Percentiles rank a stretch among this genome's conserved stretches.
phyloP scores from a whole-genome alignment of 2,888 invertebrate genomes.

The Gastrophysa polygoni region DNA sequence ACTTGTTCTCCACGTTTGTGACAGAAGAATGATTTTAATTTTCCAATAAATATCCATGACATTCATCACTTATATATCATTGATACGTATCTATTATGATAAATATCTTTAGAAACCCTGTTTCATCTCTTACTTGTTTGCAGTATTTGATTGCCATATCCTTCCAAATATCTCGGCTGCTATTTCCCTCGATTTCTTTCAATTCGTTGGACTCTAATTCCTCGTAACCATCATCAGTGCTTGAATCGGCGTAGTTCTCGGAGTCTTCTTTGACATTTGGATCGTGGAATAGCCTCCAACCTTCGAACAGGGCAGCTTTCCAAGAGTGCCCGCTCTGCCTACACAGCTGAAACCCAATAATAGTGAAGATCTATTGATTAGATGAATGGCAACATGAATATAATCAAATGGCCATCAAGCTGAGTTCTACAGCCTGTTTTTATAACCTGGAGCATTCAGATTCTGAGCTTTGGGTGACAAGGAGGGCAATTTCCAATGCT shows the following conservation, averaged over 20 bases:
- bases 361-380: no score
- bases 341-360: conserved; percentile 70
- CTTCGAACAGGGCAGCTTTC: conserved; percentile 89
- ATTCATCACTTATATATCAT: no score
- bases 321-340: conserved; percentile 88
- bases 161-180: conserved; percentile 80
- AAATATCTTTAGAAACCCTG: neutral
- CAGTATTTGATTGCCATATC: conserved; percentile 68
- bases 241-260: conserved; percentile 49
- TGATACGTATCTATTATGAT: no score
- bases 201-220: conserved; percentile 38
- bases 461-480: no score
- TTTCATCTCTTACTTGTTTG: conserved; percentile 44
- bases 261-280: conserved; percentile 70
- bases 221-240: conserved; percentile 44
- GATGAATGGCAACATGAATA: no score
- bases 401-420: no score
- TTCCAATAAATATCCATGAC: no score
- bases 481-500: no score
- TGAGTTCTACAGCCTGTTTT: no score
- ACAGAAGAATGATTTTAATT: no score
- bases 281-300: conserved; percentile 89
- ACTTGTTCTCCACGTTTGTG: no score
- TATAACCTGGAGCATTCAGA: no score
- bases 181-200: conserved; percentile 75